A percentile compares a stretch with the other conserved stretches of the same genome.
Evolutionary conservation across 53 echinoderm and acorn worm species (phyloP).

Genomic region (Holothuria scabra): DNA sequence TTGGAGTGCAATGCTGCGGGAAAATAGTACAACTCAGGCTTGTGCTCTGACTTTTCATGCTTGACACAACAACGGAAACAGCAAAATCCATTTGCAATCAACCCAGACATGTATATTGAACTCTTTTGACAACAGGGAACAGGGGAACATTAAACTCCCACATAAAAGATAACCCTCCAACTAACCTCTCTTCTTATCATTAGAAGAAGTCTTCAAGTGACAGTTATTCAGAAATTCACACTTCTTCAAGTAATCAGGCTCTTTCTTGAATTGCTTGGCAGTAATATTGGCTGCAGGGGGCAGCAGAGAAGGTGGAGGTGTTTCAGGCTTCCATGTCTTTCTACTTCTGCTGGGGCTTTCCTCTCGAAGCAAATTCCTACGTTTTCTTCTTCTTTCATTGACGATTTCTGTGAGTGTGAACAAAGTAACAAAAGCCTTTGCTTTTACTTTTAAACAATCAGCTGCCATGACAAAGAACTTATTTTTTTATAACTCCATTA

Average conservation of each 20-base stretch:
- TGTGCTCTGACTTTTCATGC: too few relatives aligned
- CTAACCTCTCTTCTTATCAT: slow-evolving; percentile 86
- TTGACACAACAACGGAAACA: too few relatives aligned
- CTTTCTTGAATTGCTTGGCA: slow-evolving; percentile 88
- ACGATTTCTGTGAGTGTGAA: slow-evolving; percentile 54
- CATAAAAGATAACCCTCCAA: not conserved
- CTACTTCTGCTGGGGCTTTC: slow-evolving; percentile 55
- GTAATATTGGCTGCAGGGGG: slow-evolving; percentile 79
- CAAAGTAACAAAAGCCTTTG: too few relatives aligned
- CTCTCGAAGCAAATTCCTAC: slow-evolving; percentile 76
- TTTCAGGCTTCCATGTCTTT: slow-evolving; percentile 43
- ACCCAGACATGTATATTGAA: too few relatives aligned
- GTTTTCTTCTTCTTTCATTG: slow-evolving; percentile 74
- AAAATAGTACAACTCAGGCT: too few relatives aligned
- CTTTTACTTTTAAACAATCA: too few relatives aligned
- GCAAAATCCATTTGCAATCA: too few relatives aligned
- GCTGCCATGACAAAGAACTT: too few relatives aligned
- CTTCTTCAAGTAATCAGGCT: slow-evolving; percentile 90
- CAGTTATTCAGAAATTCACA: slow-evolving; percentile 82
- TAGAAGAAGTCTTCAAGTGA: slow-evolving; percentile 72
- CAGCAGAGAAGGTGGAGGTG: slow-evolving; percentile 68
- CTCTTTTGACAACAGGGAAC: too few relatives aligned
- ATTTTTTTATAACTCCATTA: too few relatives aligned
- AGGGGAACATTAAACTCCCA: not conserved
- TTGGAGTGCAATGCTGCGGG: too few relatives aligned